Conservation (phyloP, 2,888 invertebrate genomes). For the Drosophila lacicola region DNA sequence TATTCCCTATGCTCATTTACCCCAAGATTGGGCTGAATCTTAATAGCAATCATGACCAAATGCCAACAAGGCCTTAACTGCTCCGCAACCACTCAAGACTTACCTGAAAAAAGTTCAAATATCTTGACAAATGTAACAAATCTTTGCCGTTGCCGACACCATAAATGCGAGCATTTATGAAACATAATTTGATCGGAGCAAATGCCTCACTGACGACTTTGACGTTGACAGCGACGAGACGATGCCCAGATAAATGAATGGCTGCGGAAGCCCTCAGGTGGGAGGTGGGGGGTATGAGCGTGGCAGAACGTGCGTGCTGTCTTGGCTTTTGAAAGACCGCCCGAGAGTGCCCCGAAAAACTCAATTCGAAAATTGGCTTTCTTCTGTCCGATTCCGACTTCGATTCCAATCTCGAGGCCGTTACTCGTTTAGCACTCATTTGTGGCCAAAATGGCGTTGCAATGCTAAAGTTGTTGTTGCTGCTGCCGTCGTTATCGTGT, state of each 20-base stretch:
- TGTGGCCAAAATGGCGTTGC: constrained; percentile 71
- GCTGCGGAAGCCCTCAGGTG: background rate
- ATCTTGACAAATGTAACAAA: constrained; percentile 82
- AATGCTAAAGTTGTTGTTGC: constrained; percentile 19
- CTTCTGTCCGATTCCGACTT: constrained; percentile 46
- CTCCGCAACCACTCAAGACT: constrained; percentile 34
- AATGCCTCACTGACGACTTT: constrained; percentile 70
- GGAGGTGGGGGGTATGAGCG: background rate
- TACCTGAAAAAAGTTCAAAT: constrained; percentile 68
- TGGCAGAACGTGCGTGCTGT: background rate
- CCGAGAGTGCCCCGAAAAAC: constrained; percentile 67
- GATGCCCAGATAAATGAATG: constrained; percentile 43
- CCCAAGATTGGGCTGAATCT: constrained; percentile 14
- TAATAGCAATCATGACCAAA: constrained; percentile 33
- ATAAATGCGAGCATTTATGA: constrained; percentile 83
- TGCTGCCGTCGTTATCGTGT: constrained; percentile 49
- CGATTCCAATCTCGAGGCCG: constrained; percentile 48
- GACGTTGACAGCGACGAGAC: constrained; percentile 57
- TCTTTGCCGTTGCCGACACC: constrained; percentile 77
- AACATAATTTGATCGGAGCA: constrained; percentile 82
- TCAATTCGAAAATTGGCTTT: constrained; percentile 64
- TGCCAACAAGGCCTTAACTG: constrained; percentile 16
- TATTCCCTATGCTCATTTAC: constrained; percentile 28
- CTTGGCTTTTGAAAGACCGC: constrained; percentile 74
- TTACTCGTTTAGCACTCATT: constrained; percentile 81